phyloP scores from a whole-genome alignment of 2,888 invertebrate genomes.

The Leptopilina syphax region DNA sequence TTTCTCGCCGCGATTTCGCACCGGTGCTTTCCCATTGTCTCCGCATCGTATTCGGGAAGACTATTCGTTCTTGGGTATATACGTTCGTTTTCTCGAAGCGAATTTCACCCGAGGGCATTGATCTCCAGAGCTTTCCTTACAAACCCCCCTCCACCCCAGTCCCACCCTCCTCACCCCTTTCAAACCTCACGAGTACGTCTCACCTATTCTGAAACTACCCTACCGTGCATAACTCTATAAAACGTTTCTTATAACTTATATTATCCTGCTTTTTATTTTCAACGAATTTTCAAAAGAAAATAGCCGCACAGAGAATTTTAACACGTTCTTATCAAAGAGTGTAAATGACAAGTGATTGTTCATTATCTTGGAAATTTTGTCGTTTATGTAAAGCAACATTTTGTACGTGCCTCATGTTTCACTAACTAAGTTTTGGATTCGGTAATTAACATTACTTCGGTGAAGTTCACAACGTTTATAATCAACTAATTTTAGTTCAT shows the following conservation, averaged over 20 bases:
- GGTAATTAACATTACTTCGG: no score
- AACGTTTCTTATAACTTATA: conserved; percentile 14
- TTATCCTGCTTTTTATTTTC: background rate
- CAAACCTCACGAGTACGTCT: background rate
- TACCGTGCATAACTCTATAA: conserved; percentile 17
- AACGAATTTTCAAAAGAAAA: background rate
- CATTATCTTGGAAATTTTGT: no score
- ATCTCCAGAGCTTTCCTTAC: conserved; percentile 12
- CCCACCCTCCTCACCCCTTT: background rate
- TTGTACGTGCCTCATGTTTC: no score
- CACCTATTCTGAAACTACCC: conserved; percentile 30
- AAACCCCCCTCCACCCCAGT: background rate
- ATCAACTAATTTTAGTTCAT: no score
- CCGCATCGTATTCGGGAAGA: background rate
- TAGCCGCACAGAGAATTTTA: background rate
- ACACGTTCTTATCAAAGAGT: background rate
- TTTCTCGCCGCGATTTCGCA: conserved; percentile 18
- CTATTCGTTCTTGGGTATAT: background rate
- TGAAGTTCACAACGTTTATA: no score
- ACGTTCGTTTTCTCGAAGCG: conserved; percentile 21
- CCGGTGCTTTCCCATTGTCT: conserved; percentile 11
- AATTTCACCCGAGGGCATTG: conserved; percentile 14
- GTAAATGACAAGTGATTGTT: no score
- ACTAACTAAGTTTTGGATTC: no score
- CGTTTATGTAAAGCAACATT: no score